Evolutionary conservation across 2,888 invertebrate species (phyloP), one percentile per base, ranked within the genome.

Genomic region (Noctua janthina): DNA sequence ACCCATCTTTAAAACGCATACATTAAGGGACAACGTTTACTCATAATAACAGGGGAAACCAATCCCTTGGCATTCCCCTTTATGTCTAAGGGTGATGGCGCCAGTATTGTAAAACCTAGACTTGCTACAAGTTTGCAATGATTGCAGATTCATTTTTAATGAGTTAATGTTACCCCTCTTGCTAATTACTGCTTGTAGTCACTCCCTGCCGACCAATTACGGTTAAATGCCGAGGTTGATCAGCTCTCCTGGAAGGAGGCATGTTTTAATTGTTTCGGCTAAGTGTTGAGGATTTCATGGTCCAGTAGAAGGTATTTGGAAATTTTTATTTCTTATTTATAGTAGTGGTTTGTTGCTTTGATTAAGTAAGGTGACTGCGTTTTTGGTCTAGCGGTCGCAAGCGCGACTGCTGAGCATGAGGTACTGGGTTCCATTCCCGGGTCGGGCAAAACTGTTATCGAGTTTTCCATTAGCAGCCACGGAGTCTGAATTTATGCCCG

Each of bases 21-120:
- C 51, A 39, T 74, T 82, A 74, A 66, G 20, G 46, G 29, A 51
- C 13, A 67, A 46, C 76, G 82, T 74, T 82, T 76, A 74, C 29
- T 20, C 35, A 39, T 87, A 89, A 89, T 85, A 13, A 79, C 23
- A 75, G 85, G 74, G 76, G 29, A 73, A 66, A 72, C 49, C 59
- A n/a, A n/a, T 17, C n/a, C 54, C 74, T 15, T 29, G 13, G 39
- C n/a, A 8, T 59, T 74, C 35, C 59, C 74, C 74, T 49, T 59
- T 77, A 64, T 75, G 73, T 51, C 72, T 70, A 82, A 76, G 88
- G 88, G 88, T 77, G 73, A 54, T 49, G 77, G 87, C 84, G 87
- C 66, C 78, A 35, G 49, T 39, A 51, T 10, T 5, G 7, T 70
- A 1, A 64, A 72, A 81, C 67, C 67, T 79, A 89, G 78, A 64